These are phyloP conservation scores for Drosophila tristis DNA, from an alignment of 1,140 invertebrate species.

Conservation along the genomic window DNA sequence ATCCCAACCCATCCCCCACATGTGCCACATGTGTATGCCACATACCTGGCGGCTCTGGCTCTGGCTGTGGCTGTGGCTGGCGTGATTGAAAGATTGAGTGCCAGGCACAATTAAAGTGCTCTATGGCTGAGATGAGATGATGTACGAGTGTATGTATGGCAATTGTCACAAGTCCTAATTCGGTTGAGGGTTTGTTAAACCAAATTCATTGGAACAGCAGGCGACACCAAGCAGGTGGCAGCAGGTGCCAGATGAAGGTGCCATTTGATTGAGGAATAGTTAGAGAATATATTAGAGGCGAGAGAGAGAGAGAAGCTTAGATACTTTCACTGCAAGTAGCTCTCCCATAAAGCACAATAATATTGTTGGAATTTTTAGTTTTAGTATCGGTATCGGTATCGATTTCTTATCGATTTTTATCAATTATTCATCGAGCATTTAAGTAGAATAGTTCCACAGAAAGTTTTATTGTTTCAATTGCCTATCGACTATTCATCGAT, in stretches of 20 bases:
- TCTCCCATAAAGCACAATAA: too few relatives aligned
- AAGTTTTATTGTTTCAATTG: too few relatives aligned
- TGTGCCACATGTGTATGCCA: conserved; percentile 57
- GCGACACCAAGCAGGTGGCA: conserved; percentile 29
- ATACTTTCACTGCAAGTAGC: too few relatives aligned
- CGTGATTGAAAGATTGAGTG: conserved; percentile 83
- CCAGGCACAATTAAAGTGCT: conserved; percentile 80
- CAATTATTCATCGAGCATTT: too few relatives aligned
- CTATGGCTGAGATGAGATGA: conserved; percentile 40
- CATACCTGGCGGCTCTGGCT: conserved; percentile 7
- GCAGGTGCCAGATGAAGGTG: conserved; percentile 15
- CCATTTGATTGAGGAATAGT: conserved; percentile 10
- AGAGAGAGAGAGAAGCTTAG: not conserved
- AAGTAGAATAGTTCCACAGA: too few relatives aligned
- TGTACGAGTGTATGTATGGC: conserved; percentile 55
- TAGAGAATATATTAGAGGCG: conserved; percentile 8
- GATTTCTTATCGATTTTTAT: too few relatives aligned
- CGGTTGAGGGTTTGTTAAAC: conserved; percentile 46
- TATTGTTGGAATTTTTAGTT: too few relatives aligned
- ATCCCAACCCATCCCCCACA: conserved; percentile 12
- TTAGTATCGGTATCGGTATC: too few relatives aligned
- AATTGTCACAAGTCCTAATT: conserved; percentile 79
- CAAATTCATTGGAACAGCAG: conserved; percentile 45
- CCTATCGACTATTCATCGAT: too few relatives aligned
- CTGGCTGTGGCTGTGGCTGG: conserved; percentile 17